Conservation (phyloP, 2,113 vertebrate genomes). For the Bothrops jararaca region DNA sequence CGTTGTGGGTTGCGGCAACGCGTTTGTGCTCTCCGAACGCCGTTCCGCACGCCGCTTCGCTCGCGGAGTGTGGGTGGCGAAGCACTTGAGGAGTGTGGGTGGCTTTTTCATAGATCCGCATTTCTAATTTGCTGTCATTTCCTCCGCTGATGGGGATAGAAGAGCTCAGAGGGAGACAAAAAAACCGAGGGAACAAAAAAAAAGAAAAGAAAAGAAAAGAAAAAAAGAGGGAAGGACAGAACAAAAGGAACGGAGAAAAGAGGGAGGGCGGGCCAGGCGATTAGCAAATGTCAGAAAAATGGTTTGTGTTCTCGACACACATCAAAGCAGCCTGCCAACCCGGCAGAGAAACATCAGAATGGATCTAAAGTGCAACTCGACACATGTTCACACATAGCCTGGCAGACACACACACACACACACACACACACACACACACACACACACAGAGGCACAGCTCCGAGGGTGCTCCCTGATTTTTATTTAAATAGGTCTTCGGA, state of each 20-base stretch:
- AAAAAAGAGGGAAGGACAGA: not conserved
- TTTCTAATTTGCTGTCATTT: not conserved
- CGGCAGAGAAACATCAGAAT: not conserved
- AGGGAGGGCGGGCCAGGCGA: not conserved
- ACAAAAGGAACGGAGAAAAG: not conserved
- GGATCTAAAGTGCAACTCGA: not conserved
- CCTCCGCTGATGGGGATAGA: not conserved
- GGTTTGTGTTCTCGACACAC: not conserved
- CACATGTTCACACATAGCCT: not conserved
- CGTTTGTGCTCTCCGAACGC: not conserved
- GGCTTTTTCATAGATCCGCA: not conserved
- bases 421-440: not conserved
- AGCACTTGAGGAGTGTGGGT: not conserved
- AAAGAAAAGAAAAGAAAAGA: too few species aligned
- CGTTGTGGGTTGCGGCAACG: not conserved
- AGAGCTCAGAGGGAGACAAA: not conserved
- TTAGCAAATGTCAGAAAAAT: conserved; percentile 13
- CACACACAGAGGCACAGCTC: not conserved
- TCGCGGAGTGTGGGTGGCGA: not conserved
- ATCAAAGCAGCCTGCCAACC: not conserved
- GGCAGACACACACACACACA: not conserved
- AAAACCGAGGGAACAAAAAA: not conserved
- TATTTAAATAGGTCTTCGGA: not conserved
- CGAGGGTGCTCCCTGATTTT: not conserved
- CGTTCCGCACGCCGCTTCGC: not conserved